Percentiles rank a stretch among this genome's conserved stretches.
phyloP scores from a whole-genome alignment of 2,888 invertebrate species.

The Tachystola acroxantha region DNA sequence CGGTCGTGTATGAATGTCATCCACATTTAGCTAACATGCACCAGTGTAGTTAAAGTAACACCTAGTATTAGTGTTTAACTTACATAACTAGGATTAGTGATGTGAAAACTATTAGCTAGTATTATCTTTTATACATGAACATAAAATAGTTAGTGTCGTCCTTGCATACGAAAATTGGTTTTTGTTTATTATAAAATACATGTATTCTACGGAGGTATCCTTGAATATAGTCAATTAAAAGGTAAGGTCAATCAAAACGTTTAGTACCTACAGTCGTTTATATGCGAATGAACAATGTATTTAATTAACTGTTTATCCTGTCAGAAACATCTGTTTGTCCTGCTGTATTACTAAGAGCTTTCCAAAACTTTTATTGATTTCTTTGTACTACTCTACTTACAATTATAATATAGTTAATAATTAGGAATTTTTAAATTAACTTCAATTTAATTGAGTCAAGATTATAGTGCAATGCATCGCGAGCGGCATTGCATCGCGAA shows the following conservation, averaged over 20 bases:
- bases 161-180: slow-evolving; percentile 44
- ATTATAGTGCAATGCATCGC: no score
- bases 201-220: slow-evolving; percentile 41
- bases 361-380: no score
- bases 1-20: slow-evolving; percentile 25
- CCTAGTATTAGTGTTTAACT: slow-evolving; percentile 17
- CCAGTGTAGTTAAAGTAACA: slow-evolving; percentile 30
- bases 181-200: slow-evolving; percentile 39
- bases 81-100: slow-evolving; percentile 37
- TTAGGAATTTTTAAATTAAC: no score
- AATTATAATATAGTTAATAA: no score
- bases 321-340: no score
- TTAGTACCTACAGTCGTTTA: no score
- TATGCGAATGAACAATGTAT: no score
- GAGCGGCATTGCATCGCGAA: no score
- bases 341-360: no score
- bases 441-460: no score
- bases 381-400: no score
- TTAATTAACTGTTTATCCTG: no score
- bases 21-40: slow-evolving; percentile 33
- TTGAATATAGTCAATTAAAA: slow-evolving; percentile 4
- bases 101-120: slow-evolving; percentile 29
- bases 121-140: slow-evolving; percentile 8
- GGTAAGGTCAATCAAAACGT: slow-evolving; percentile 8
- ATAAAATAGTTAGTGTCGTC: slow-evolving; percentile 25